Evolutionary conservation across 2,113 vertebrate species (phyloP).

Genomic region (Ciconia boyciana): DNA sequence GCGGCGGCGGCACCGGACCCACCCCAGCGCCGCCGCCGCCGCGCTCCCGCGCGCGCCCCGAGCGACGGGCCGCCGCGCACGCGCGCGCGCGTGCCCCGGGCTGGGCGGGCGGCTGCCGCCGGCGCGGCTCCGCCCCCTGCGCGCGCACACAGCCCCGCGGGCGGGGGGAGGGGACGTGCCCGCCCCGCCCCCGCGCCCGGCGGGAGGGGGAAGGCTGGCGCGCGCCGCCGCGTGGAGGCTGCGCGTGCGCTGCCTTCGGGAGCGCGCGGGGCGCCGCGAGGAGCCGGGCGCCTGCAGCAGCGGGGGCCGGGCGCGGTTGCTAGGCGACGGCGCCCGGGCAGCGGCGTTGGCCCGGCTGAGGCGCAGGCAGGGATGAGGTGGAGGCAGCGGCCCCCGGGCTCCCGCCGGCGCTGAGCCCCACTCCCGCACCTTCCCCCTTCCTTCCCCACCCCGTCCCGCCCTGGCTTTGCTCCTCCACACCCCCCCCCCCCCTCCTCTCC

Average conservation of each 20-base stretch:
- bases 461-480: neutral
- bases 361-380: neutral
- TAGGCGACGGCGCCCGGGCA: slow-evolving; percentile 34
- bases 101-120: neutral
- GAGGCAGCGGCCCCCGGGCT: neutral
- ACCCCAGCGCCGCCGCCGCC: too few species aligned
- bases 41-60: too few species aligned
- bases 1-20: too few species aligned
- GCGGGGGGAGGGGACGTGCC: too few species aligned
- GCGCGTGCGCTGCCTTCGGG: neutral
- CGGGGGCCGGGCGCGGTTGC: slow-evolving; percentile 29
- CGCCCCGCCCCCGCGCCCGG: neutral
- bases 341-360: neutral
- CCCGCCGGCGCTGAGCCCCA: neutral
- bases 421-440: neutral
- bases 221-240: neutral
- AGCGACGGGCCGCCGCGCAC: too few species aligned
- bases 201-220: neutral
- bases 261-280: neutral
- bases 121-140: neutral
- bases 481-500: neutral
- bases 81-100: neutral
- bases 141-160: neutral
- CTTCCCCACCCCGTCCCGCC: neutral
- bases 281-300: neutral